Percentiles rank a stretch among this genome's conserved stretches.
Conservation (phyloP, 2,113 vertebrate species). For the Illadopsis cleaveri region DNA sequence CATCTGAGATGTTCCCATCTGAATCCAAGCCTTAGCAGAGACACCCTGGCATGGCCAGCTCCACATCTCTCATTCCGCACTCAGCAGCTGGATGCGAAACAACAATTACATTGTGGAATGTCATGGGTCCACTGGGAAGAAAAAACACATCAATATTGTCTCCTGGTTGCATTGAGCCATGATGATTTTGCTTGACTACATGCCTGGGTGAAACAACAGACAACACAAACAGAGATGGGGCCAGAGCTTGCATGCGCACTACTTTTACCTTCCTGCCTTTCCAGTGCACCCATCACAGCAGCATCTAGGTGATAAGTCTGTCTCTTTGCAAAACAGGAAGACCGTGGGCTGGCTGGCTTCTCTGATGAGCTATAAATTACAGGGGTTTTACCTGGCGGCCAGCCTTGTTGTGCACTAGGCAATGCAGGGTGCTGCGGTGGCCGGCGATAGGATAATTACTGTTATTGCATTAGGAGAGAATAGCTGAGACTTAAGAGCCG, state of each 20-base stretch:
- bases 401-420: neutral
- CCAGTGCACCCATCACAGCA: neutral
- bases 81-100: neutral
- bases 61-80: neutral
- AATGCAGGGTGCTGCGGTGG: neutral
- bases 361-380: slow-evolving; percentile 41
- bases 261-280: slow-evolving; percentile 17
- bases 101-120: slow-evolving; percentile 17
- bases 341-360: neutral
- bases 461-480: slow-evolving; percentile 29
- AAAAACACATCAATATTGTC: neutral
- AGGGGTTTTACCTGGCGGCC: slow-evolving; percentile 5
- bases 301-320: neutral
- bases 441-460: slow-evolving; percentile 37
- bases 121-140: neutral
- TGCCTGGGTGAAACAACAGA: neutral
- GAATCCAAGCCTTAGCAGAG: neutral
- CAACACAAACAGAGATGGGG: neutral
- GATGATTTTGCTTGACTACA: slow-evolving; percentile 1
- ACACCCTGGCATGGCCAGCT: neutral
- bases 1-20: accelerated
- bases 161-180: neutral
- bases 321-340: slow-evolving; percentile 42
- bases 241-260: neutral
- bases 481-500: neutral